These are phyloP conservation scores for Blastomussa wellsi DNA, from an alignment of 92 coral and sea anemone genomes.

Conservation along the genomic window DNA sequence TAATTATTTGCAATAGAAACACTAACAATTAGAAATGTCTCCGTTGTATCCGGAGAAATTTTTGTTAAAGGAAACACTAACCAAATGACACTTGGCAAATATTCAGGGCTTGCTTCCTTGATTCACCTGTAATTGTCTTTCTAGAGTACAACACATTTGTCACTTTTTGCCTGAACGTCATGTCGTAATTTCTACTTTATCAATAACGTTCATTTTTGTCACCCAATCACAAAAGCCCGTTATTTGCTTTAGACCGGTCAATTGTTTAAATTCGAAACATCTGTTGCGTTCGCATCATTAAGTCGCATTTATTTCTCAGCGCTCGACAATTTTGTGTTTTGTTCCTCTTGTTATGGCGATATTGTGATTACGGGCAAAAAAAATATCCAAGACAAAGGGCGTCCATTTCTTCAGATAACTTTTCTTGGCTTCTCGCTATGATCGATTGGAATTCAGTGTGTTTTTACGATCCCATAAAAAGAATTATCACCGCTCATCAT, in stretches of 20 bases:
- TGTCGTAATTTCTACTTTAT: constrained; percentile 2
- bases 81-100: neutral
- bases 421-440: neutral
- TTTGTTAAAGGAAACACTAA: neutral
- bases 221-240: constrained; percentile 30
- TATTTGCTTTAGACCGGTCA: constrained; percentile 18
- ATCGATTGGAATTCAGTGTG: neutral
- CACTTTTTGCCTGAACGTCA: neutral
- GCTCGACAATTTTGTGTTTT: neutral
- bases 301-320: neutral
- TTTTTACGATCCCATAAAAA: neutral
- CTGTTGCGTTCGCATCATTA: constrained; percentile 16
- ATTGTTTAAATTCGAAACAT: constrained; percentile 22
- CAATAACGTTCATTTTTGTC: constrained; percentile 10
- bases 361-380: neutral
- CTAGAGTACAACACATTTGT: neutral
- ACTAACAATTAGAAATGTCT: neutral
- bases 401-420: neutral
- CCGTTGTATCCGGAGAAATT: neutral
- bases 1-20: neutral
- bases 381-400: neutral
- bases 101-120: neutral
- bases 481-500: neutral
- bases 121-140: neutral
- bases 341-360: neutral